These are phyloP conservation scores for Pristionchus mayeri DNA, from an alignment of 2,888 invertebrate species.

Conservation along the genomic window DNA sequence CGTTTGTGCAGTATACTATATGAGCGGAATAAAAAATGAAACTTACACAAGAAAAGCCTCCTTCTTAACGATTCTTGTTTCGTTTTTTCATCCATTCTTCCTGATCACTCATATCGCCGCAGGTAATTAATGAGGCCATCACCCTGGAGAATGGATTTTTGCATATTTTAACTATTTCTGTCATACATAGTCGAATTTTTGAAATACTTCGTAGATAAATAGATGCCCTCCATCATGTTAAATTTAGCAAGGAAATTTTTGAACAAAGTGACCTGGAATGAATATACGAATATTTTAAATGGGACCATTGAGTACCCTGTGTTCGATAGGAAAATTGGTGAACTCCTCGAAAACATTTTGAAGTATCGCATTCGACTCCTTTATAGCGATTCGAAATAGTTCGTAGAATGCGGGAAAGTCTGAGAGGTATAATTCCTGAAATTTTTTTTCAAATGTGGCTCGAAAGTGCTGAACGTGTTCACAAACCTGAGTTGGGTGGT, in stretches of 20 bases:
- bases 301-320: not conserved
- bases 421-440: not conserved
- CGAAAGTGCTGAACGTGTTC: not conserved
- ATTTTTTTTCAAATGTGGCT: not conserved
- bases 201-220: not conserved
- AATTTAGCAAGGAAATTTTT: not conserved
- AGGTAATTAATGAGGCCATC: not conserved
- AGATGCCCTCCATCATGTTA: not conserved
- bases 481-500: not conserved
- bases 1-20: too few relatives aligned
- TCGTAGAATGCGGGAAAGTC: not conserved
- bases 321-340: not conserved
- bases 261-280: not conserved
- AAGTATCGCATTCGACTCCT: not conserved
- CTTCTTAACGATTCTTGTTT: not conserved
- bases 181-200: not conserved
- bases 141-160: not conserved
- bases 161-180: too few relatives aligned
- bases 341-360: not conserved
- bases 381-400: not conserved
- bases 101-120: not conserved
- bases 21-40: not conserved
- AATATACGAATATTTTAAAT: not conserved
- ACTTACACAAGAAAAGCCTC: not conserved
- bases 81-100: not conserved